Percentiles rank a stretch among this genome's conserved stretches.
phyloP scores from a whole-genome alignment of 2,888 invertebrate genomes.

The Chrysodeixis includens region DNA sequence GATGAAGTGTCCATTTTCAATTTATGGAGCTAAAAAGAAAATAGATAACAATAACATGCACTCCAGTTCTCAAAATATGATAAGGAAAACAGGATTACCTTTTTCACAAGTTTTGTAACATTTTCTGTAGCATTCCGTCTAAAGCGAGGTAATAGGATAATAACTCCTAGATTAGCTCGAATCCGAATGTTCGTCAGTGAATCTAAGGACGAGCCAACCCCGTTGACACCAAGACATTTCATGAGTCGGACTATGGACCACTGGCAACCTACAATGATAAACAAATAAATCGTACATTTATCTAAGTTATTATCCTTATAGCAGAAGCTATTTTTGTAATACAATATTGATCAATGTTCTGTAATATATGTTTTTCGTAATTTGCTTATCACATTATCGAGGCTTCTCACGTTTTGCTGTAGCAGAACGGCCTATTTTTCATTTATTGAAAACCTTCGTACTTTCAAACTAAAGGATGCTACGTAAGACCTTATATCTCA shows the following conservation, averaged over 20 bases:
- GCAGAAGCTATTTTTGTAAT: no score
- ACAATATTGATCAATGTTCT: no score
- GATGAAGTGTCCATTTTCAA: slow-evolving; percentile 75
- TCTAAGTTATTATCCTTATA: no score
- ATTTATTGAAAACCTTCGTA: no score
- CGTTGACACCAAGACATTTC: slow-evolving; percentile 82
- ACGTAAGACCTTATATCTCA: no score
- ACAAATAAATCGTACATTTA: not conserved
- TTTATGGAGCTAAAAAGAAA: slow-evolving; percentile 72
- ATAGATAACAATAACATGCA: not conserved
- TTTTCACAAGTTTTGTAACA: slow-evolving; percentile 63
- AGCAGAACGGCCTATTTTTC: no score
- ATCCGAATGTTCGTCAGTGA: slow-evolving; percentile 57
- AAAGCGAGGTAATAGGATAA: slow-evolving; percentile 68
- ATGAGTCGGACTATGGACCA: slow-evolving; percentile 74
- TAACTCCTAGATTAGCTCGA: slow-evolving; percentile 68
- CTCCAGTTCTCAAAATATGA: no score
- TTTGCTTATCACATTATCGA: no score
- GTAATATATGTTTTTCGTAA: no score
- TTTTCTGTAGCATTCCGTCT: slow-evolving; percentile 62
- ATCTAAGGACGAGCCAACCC: slow-evolving; percentile 72
- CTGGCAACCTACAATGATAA: slow-evolving; percentile 68
- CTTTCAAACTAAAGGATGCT: no score
- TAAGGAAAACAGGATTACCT: slow-evolving; percentile 69
- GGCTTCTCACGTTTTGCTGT: no score